Conservation (phyloP, 2,113 vertebrate genomes). For the Chaetodon auriga region DNA sequence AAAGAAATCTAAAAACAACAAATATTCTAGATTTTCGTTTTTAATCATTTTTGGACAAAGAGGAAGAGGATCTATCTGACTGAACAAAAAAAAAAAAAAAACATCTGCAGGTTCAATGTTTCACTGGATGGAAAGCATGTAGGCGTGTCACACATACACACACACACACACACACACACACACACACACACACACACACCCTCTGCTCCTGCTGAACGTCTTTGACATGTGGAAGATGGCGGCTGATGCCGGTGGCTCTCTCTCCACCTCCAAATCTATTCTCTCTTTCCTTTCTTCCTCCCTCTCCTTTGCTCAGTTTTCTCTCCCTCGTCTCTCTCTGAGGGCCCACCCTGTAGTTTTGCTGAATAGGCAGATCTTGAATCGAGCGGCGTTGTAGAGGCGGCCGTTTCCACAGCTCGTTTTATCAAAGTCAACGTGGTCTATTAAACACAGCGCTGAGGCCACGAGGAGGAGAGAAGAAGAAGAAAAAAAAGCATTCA, state of each 20-base stretch:
- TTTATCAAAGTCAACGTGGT: slow-evolving; percentile 60
- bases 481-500: background rate
- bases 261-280: slow-evolving; percentile 1
- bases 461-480: slow-evolving; percentile 2
- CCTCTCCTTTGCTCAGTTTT: background rate
- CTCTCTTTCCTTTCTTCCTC: background rate
- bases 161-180: background rate
- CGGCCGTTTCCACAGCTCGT: background rate
- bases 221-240: slow-evolving; percentile 25
- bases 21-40: too few relatives aligned
- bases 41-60: too few relatives aligned
- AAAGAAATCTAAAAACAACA: background rate
- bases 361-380: slow-evolving; percentile 53
- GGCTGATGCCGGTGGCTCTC: slow-evolving; percentile 13
- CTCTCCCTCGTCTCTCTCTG: background rate
- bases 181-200: slow-evolving; percentile 14
- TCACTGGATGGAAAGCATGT: background rate
- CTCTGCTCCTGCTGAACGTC: background rate
- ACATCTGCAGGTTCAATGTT: background rate
- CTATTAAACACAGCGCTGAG: slow-evolving; percentile 53
- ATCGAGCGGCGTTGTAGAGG: slow-evolving; percentile 51
- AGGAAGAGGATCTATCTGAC: background rate
- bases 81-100: background rate
- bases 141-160: slow-evolving; percentile 14
- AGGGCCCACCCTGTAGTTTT: slow-evolving; percentile 37